phyloP scores from a whole-genome alignment of 1,140 invertebrate genomes.

The Papilio polyxenes region DNA sequence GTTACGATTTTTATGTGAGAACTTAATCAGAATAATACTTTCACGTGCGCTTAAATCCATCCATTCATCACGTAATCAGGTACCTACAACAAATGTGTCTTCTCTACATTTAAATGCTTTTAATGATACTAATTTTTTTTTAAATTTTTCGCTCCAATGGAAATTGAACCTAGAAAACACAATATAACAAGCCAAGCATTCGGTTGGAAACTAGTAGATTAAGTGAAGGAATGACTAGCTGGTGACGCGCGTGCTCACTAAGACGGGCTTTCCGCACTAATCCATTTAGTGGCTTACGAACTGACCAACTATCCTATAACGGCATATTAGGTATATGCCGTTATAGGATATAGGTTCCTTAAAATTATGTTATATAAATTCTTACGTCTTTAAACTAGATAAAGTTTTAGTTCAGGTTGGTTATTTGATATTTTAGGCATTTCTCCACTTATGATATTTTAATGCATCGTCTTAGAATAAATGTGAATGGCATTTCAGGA shows the following conservation, averaged over 20 bases:
- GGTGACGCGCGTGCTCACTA: not conserved
- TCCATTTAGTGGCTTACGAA: conserved; percentile 40
- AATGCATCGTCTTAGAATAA: no score
- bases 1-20: conserved; percentile 16
- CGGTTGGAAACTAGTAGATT: not conserved
- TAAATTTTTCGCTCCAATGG: not conserved
- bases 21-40: conserved; percentile 16
- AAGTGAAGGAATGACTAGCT: conserved; percentile 16
- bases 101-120: not conserved
- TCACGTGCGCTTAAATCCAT: not conserved
- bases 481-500: no score
- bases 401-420: not conserved
- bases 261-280: conserved; percentile 15
- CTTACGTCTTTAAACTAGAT: not conserved
- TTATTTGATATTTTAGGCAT: no score
- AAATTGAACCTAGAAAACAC: not conserved
- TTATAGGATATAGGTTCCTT: not conserved
- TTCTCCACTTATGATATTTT: no score
- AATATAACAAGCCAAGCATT: not conserved
- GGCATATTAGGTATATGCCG: not conserved
- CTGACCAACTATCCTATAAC: conserved; percentile 31
- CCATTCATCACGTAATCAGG: not conserved
- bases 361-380: not conserved
- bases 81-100: not conserved
- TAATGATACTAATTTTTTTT: no score